Evolutionary conservation across 2,797 vertebrate genomes (phyloP).

Genomic region (Hydrolagus colliei): DNA sequence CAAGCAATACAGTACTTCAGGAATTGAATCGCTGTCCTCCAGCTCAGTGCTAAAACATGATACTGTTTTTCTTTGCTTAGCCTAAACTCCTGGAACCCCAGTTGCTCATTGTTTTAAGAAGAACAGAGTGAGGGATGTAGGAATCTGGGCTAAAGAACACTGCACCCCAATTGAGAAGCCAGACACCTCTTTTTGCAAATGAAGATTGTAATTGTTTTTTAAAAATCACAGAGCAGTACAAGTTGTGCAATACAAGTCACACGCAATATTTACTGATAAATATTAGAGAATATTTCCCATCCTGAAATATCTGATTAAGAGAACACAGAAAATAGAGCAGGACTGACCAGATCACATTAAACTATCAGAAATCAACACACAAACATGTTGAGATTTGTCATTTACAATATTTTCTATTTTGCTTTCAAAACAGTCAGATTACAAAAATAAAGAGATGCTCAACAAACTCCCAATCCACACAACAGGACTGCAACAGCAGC

Average conservation of each 20-base stretch:
- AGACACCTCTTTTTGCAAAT: neutral
- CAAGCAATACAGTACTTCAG: too few species aligned
- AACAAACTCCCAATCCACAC: neutral
- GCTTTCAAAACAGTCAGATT: conserved; percentile 40
- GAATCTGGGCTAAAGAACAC: neutral
- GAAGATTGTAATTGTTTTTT: too few species aligned
- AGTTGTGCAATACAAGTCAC: too few species aligned
- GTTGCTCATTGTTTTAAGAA: neutral
- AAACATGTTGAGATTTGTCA: neutral
- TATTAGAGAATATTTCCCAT: neutral
- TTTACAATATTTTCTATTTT: conserved; percentile 40
- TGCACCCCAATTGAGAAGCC: neutral
- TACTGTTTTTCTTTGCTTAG: neutral
- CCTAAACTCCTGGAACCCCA: neutral
- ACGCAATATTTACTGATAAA: too few species aligned
- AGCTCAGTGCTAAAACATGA: neutral
- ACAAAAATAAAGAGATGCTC: conserved; percentile 35
- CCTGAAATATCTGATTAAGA: neutral
- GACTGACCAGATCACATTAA: neutral
- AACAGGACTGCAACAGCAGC: neutral
- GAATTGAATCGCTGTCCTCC: too few species aligned
- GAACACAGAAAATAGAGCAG: neutral
- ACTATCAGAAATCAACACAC: neutral
- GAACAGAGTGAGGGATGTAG: neutral
- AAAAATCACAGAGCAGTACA: too few species aligned